Evolutionary conservation across 2,888 invertebrate genomes (phyloP), one percentile per base, ranked within the genome.

Genomic region (Mellilla xanthometata): DNA sequence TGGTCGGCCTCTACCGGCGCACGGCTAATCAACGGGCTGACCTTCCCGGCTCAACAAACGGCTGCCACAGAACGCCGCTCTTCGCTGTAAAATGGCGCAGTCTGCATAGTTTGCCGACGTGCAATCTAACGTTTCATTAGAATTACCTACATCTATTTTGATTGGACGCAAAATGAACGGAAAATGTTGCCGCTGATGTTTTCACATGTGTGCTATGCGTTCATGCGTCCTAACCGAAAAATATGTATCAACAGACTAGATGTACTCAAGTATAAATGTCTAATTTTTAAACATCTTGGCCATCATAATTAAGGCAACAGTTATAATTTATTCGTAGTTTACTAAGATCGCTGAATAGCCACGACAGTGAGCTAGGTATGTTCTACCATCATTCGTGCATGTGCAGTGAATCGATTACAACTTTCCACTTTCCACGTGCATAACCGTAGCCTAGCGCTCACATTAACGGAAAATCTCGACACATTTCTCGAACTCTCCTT

Each of bases 21-120:
- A 75, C 80, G 77, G 81, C 87, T 87, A 89, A 88, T 88, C 88
- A 88, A 87, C 88, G 84, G 59, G 71, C 86, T 86, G 86, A 83
- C 87, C 86, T 87, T 86, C 78, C 82, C 77, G 72, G 76, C 75
- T 76, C 73, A 77, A 83, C 86, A 80, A 82, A 81, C 81, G 74
- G 67, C 55, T 58, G 65, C 69, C 70, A 67, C 59, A 74, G 72
- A 66, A 58, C 66, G 49, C 58, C 62, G 58, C 52, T 54, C 63
- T 63, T 65, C n/a, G n/a, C 60, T 64, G 59, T 60, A 63, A 72
- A 72, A 71, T 70, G 63, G 62, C 63, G 52, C 56, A 58, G 56
- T 48, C 56, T 60, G 58, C 58, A 61, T 69, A 60, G 63, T 65
- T 62, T 45, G 41, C 46, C 40, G 26, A 36, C 32, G 31, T 26